Evolutionary conservation across 2,797 vertebrate species (phyloP), one percentile per base, ranked within the genome.

Genomic region (Poeciliopsis presidionis): DNA sequence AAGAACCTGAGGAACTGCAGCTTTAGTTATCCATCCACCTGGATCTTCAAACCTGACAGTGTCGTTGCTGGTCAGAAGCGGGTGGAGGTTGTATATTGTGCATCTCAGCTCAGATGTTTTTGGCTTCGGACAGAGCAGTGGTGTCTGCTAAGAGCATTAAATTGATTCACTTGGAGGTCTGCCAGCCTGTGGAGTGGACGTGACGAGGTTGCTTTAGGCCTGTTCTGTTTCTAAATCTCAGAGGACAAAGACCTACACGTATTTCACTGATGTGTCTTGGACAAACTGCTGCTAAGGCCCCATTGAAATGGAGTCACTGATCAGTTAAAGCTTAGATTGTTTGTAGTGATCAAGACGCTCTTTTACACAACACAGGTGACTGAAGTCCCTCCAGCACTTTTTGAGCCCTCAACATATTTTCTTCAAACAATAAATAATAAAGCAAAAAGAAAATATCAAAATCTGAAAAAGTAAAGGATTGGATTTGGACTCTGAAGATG

Each of bases 371-470:
- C 20, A 51, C 49, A 51, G 18, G 47, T 49, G 47, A 49, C 47
- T 49, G 5, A 49, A 49, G 16, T 49, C 1, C 18, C 16, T 6
- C 5, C 47, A 18, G 47, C 16, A 49, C 18, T 49, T 49, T 20
- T 7, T 47, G 16, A 49, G 5, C 16, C 47, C 16, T 49, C 18
- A 49, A 49, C 47, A 20, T 49, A 47, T 47, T 47, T 47, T 49
- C 18, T 49, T 49, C 47, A 49, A 49, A 82, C 63, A 90, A 90
- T 49, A 49, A 49, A 49, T 6, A 49, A 49, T 49, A 49, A 49
- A 79, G 76, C 76, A 86, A 41, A 57, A 53, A 39, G 20, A 82
- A 57, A 28, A 74, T 39, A 81, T 76, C 46, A 47, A 74, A 78
- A 14, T 46, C 5, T 59, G 57, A 76, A 9, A 39, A 82, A 73